These are phyloP conservation scores for Zygothrica quintamaculata DNA, from an alignment of 2,888 invertebrate genomes.

Conservation along the genomic window DNA sequence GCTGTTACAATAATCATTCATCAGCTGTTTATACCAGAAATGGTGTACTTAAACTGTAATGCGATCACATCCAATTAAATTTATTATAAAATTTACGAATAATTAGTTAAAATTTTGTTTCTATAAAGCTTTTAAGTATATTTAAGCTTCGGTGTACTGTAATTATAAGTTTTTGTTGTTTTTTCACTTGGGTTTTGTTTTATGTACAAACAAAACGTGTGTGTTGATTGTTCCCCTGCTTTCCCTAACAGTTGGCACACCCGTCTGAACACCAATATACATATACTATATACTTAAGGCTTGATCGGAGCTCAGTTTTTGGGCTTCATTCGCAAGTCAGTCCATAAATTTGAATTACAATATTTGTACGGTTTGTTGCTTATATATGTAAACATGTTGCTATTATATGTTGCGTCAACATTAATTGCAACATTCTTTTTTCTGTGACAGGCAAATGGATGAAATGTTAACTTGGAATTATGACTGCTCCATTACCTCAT, in stretches of 20 bases:
- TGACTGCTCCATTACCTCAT: constrained; percentile 55
- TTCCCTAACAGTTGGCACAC: not conserved
- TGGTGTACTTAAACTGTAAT: no score
- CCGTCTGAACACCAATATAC: not conserved
- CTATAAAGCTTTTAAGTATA: constrained; percentile 11
- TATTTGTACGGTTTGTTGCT: constrained; percentile 33
- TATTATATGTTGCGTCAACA: constrained; percentile 55
- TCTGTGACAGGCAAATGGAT: constrained; percentile 24
- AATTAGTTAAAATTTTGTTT: no score
- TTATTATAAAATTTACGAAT: no score
- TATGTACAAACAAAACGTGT: constrained; percentile 29
- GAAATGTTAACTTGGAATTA: constrained; percentile 44
- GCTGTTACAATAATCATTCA: no score
- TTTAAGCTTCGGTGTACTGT: constrained; percentile 2
- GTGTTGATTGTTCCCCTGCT: constrained; percentile 14
- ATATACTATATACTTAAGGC: constrained; percentile 46
- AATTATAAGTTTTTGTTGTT: not conserved
- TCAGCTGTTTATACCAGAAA: no score
- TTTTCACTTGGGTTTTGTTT: constrained; percentile 52
- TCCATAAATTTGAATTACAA: constrained; percentile 57
- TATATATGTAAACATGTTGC: constrained; percentile 38
- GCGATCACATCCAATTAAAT: no score
- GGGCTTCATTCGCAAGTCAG: constrained; percentile 48
- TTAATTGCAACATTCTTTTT: constrained; percentile 37
- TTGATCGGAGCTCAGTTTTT: constrained; percentile 51